Conservation (phyloP, 1,140 invertebrate species). For the Lordiphosa stackelbergi region DNA sequence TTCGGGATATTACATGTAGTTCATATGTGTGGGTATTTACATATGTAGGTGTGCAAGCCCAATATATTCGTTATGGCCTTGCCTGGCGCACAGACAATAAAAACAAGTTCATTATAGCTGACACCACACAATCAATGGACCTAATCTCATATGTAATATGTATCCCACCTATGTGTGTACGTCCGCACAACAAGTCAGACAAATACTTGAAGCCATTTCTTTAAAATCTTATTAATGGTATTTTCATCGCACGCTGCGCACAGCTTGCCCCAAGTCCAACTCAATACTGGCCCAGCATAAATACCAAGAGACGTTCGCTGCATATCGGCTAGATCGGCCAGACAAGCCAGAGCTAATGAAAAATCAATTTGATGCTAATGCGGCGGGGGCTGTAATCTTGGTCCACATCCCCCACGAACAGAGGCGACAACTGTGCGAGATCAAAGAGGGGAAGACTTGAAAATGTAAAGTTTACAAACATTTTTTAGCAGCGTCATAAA, state of each 20-base stretch:
- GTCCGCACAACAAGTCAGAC: slow-evolving; percentile 8
- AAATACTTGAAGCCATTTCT: slow-evolving; percentile 14
- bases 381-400: slow-evolving; percentile 14
- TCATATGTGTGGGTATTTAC: no score
- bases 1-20: no score
- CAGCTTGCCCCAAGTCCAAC: slow-evolving; percentile 28
- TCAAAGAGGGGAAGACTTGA: slow-evolving; percentile 14
- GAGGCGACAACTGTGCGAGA: slow-evolving; percentile 39
- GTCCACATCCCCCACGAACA: slow-evolving; percentile 29
- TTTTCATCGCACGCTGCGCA: slow-evolving; percentile 41
- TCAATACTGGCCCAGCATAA: slow-evolving; percentile 21
- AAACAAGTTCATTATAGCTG: slow-evolving; percentile 47
- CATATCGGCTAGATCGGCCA: neutral
- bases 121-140: slow-evolving; percentile 35
- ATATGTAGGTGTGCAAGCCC: slow-evolving; percentile 3
- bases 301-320: neutral
- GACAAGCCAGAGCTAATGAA: slow-evolving; percentile 35
- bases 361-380: slow-evolving; percentile 56
- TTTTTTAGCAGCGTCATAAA: slow-evolving; percentile 52
- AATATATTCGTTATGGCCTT: slow-evolving; percentile 2
- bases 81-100: slow-evolving; percentile 1
- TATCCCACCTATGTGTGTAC: slow-evolving; percentile 22
- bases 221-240: slow-evolving; percentile 34
- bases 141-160: slow-evolving; percentile 50
- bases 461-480: slow-evolving; percentile 28